Percentiles rank a stretch among this genome's conserved stretches.
Conservation (phyloP, 37 sponge, comb jelly and placozoan genomes). For the Chondrilla cf. caribensis region DNA sequence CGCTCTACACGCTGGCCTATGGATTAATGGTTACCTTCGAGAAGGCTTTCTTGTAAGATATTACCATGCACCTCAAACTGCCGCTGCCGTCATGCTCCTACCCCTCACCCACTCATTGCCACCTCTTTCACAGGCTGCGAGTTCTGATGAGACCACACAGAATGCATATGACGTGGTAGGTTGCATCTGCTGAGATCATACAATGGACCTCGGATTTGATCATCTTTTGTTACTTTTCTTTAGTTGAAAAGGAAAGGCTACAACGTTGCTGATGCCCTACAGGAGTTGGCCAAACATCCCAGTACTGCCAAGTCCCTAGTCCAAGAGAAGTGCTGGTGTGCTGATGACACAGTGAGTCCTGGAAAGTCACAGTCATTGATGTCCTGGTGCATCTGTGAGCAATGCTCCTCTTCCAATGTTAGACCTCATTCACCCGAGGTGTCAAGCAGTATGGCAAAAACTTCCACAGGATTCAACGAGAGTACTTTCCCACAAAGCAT, state of each 20-base stretch:
- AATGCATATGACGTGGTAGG: slow-evolving; percentile 73
- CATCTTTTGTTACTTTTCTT: not conserved
- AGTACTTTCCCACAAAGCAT: slow-evolving; percentile 50
- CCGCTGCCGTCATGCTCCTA: no score
- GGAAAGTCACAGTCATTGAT: not conserved
- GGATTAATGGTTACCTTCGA: slow-evolving; percentile 49
- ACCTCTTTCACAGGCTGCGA: slow-evolving; percentile 57
- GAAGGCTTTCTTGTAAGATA: slow-evolving; percentile 70
- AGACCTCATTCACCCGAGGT: slow-evolving; percentile 78
- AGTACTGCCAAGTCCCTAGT: slow-evolving; percentile 26
- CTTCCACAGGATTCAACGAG: slow-evolving; percentile 73
- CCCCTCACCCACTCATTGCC: no score
- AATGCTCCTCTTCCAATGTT: not conserved
- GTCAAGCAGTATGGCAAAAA: slow-evolving; percentile 84
- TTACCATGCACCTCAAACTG: no score
- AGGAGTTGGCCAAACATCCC: slow-evolving; percentile 60
- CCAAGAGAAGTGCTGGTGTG: slow-evolving; percentile 64
- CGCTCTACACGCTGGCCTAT: slow-evolving; percentile 76
- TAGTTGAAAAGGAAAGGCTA: slow-evolving; percentile 55
- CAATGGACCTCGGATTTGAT: not conserved
- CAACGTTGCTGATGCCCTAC: slow-evolving; percentile 39
- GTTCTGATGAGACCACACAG: slow-evolving; percentile 80
- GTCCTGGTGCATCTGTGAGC: not conserved
- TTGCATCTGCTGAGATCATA: not conserved
- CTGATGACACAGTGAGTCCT: slow-evolving; percentile 43